phyloP scores from a whole-genome alignment of 2,888 invertebrate species.

The Limulus polyphemus region DNA sequence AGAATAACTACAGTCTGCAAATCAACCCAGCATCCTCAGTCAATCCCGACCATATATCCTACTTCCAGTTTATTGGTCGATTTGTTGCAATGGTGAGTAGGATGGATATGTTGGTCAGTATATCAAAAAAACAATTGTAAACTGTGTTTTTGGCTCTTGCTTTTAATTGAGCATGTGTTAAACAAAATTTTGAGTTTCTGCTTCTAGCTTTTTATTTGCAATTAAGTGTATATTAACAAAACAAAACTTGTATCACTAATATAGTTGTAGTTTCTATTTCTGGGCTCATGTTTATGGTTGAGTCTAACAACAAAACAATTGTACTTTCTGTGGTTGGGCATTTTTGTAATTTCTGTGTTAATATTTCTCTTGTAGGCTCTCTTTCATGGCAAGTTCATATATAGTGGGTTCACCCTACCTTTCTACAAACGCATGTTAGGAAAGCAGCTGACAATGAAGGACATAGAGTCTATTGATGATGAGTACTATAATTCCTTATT shows the following conservation, averaged over 20 bases:
- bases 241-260: too few relatives aligned
- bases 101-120: not conserved
- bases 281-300: not conserved
- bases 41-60: conserved; percentile 95
- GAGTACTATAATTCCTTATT: conserved; percentile 97
- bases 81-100: conserved; percentile 59
- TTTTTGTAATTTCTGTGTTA: conserved; percentile 7
- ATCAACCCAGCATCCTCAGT: conserved; percentile 98
- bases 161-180: not conserved
- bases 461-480: conserved; percentile 95
- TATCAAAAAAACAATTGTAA: too few relatives aligned
- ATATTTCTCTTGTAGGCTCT: conserved; percentile 50
- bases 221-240: too few relatives aligned
- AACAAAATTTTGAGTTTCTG: too few relatives aligned
- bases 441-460: conserved; percentile 92
- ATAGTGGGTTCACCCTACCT: conserved; percentile 97
- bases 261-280: not conserved
- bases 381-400: conserved; percentile 97
- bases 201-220: too few relatives aligned
- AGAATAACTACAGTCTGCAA: conserved; percentile 96
- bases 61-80: conserved; percentile 96
- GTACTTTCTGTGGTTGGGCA: too few relatives aligned
- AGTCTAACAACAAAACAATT: not conserved
- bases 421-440: conserved; percentile 99
- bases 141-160: conserved; percentile 29